Evolutionary conservation across 1,140 invertebrate species (phyloP).

Genomic region (Pseudomyrmex cubaensis): DNA sequence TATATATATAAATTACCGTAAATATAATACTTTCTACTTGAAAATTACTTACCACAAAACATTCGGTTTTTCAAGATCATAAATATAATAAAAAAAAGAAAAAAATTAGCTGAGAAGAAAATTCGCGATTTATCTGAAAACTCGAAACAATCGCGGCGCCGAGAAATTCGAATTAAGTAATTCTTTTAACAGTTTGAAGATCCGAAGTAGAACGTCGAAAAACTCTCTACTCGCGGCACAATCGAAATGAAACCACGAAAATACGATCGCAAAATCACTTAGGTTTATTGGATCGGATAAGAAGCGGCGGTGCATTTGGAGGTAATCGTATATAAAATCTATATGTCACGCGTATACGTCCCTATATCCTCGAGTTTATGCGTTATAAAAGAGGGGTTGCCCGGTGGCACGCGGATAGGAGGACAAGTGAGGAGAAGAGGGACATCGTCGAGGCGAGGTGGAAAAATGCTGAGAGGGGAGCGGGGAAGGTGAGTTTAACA

Average conservation of each 20-base stretch:
- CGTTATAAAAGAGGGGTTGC: conserved; percentile 76
- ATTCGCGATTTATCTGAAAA: background rate
- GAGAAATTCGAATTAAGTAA: background rate
- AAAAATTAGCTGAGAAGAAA: background rate
- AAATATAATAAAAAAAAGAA: background rate
- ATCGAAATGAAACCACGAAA: conserved; percentile 78
- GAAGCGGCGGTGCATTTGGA: conserved; percentile 67
- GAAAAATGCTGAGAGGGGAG: conserved; percentile 48
- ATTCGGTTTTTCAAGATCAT: background rate
- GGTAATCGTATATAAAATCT: conserved; percentile 80
- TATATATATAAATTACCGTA: background rate
- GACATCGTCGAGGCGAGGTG: conserved; percentile 28
- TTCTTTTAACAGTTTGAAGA: background rate
- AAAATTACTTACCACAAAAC: background rate
- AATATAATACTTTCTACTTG: background rate
- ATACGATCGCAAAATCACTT: conserved; percentile 80
- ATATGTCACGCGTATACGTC: conserved; percentile 72
- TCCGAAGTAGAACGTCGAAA: background rate
- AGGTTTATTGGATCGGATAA: conserved; percentile 77
- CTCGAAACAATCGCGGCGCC: background rate
- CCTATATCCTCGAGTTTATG: conserved; percentile 76
- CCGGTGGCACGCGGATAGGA: conserved; percentile 57
- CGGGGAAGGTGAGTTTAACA: conserved; percentile 73
- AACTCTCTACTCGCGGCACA: conserved; percentile 48
- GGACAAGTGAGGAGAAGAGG: conserved; percentile 48